Percentiles rank a stretch among this genome's conserved stretches.
Evolutionary conservation across 2,797 vertebrate genomes (phyloP).

Genomic region (Sebastes flavidus): DNA sequence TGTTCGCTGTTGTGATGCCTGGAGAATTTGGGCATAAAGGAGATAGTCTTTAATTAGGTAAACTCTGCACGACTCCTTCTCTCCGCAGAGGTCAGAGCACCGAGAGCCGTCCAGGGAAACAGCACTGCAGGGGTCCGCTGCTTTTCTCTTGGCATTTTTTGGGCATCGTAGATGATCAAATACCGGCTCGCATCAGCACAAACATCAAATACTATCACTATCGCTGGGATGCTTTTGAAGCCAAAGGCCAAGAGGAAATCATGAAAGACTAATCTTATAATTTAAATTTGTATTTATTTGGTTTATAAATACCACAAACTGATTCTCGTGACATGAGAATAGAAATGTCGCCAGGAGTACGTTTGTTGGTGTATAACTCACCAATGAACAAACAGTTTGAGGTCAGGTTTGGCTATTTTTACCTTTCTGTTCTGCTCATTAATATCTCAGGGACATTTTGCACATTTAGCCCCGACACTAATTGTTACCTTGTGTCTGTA

Average conservation of each 20-base stretch:
- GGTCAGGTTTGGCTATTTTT: constrained; percentile 30
- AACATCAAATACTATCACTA: constrained; percentile 40
- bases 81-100: constrained; percentile 42
- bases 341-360: neutral
- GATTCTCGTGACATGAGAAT: neutral
- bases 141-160: constrained; percentile 32
- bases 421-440: constrained; percentile 18
- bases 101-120: constrained; percentile 33
- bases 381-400: constrained; percentile 22
- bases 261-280: neutral
- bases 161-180: constrained; percentile 54
- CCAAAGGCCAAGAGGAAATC: constrained; percentile 16
- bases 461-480: neutral
- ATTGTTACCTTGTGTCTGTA: neutral
- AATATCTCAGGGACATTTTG: constrained; percentile 1
- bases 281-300: neutral
- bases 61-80: constrained; percentile 43
- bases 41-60: constrained; percentile 36
- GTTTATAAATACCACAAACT: constrained; percentile 12
- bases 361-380: neutral
- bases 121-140: constrained; percentile 41
- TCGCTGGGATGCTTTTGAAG: constrained; percentile 28
- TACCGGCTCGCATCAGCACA: constrained; percentile 23
- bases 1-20: constrained; percentile 5
- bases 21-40: neutral